Percentiles rank a stretch among this genome's conserved stretches.
Conservation (phyloP, 2,113 vertebrate species). For the Nymphicus hollandicus region DNA sequence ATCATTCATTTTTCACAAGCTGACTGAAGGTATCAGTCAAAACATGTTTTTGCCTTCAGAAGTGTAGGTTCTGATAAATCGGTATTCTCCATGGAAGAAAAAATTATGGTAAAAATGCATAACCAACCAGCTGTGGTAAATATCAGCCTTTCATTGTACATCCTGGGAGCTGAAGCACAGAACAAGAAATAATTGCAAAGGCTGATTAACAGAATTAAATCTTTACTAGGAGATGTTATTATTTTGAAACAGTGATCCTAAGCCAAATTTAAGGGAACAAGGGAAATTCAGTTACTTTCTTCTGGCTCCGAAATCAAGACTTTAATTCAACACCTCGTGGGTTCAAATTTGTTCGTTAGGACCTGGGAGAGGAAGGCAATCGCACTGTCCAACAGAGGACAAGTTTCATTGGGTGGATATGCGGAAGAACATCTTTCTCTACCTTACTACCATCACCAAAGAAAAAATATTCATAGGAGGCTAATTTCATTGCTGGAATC, state of each 20-base stretch:
- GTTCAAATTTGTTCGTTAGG: background rate
- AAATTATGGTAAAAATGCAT: background rate
- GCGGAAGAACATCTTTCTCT: background rate
- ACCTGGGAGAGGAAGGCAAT: background rate
- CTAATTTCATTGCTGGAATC: background rate
- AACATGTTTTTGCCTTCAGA: background rate
- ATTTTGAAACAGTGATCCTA: background rate
- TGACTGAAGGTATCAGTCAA: background rate
- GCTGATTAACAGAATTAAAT: background rate
- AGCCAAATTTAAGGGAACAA: background rate
- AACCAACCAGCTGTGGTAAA: background rate
- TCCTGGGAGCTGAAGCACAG: background rate
- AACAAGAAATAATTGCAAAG: background rate
- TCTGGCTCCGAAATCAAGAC: background rate
- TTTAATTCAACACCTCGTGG: background rate
- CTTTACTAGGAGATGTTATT: background rate
- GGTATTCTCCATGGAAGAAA: background rate
- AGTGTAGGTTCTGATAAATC: background rate
- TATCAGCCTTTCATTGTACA: background rate
- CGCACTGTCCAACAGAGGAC: background rate
- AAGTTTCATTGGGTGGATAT: background rate
- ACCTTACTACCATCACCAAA: background rate
- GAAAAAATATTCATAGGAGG: background rate
- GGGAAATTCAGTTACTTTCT: background rate
- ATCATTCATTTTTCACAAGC: background rate